Percentiles rank a stretch among this genome's conserved stretches.
Evolutionary conservation across 2,113 vertebrate species (phyloP).

Genomic region (Nipponia nippon): DNA sequence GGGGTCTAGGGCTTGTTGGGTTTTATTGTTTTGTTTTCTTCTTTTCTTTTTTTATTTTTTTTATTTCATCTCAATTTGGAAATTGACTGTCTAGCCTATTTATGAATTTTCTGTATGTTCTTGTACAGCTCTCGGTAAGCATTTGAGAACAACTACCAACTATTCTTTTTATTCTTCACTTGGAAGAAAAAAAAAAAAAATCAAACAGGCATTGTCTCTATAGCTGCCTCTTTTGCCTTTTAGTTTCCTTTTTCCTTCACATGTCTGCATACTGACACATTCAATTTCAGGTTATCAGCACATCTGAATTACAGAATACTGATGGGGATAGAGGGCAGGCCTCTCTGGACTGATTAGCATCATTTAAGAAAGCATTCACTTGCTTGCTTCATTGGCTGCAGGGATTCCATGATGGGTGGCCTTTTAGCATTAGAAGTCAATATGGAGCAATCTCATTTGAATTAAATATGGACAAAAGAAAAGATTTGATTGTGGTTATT

Average conservation of each 20-base stretch:
- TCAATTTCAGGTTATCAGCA: constrained; percentile 95
- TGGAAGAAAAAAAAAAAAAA: constrained; percentile 53
- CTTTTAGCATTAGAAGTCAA: constrained; percentile 87
- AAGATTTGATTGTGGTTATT: constrained; percentile 76
- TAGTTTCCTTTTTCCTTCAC: constrained; percentile 69
- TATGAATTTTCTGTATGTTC: constrained; percentile 54
- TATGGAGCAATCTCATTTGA: constrained; percentile 85
- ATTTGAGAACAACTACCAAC: constrained; percentile 55
- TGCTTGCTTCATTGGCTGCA: constrained; percentile 81
- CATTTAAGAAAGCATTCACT: constrained; percentile 92
- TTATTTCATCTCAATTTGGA: constrained; percentile 32
- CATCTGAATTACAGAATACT: constrained; percentile 91
- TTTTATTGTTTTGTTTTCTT: neutral
- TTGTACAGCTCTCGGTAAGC: constrained; percentile 46
- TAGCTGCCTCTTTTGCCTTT: constrained; percentile 53
- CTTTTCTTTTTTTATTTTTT: neutral
- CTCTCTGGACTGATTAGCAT: constrained; percentile 97
- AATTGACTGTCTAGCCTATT: constrained; percentile 32
- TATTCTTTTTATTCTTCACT: constrained; percentile 63
- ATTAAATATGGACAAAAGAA: constrained; percentile 81
- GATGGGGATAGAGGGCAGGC: constrained; percentile 90
- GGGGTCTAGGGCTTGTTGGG: neutral
- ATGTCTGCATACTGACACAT: constrained; percentile 87
- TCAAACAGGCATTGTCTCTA: constrained; percentile 62
- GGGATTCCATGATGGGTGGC: constrained; percentile 89